These are phyloP conservation scores for Enteromius anoplus DNA, from an alignment of 2,797 vertebrate species.

Conservation along the genomic window DNA sequence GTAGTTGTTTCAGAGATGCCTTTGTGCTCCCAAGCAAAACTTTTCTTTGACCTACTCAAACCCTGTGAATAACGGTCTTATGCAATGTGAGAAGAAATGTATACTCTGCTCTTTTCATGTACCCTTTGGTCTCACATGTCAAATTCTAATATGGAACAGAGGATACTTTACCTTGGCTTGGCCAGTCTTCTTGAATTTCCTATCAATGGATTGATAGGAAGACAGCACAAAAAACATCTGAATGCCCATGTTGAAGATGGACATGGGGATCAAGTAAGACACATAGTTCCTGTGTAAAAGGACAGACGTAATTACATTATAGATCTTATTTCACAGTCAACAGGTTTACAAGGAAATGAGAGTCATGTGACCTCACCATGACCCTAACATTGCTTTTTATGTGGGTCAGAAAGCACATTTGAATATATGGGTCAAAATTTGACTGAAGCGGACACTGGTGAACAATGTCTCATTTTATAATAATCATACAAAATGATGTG, in stretches of 20 bases:
- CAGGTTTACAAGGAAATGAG: background rate
- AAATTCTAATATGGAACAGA: slow-evolving; percentile 35
- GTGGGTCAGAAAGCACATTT: background rate
- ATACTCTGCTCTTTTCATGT: background rate
- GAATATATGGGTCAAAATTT: background rate
- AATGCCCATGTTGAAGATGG: slow-evolving; percentile 88
- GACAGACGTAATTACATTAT: slow-evolving; percentile 15
- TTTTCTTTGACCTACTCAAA: slow-evolving; percentile 55
- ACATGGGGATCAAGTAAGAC: slow-evolving; percentile 89
- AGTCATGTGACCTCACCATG: background rate
- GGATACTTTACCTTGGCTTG: slow-evolving; percentile 80
- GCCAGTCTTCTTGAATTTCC: slow-evolving; percentile 90
- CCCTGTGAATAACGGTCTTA: slow-evolving; percentile 69
- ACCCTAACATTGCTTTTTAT: slow-evolving; percentile 4
- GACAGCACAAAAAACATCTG: slow-evolving; percentile 88
- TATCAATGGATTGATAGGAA: slow-evolving; percentile 88
- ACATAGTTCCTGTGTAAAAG: slow-evolving; percentile 83
- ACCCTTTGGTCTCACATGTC: slow-evolving; percentile 45
- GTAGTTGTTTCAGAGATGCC: slow-evolving; percentile 35
- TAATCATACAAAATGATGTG: background rate
- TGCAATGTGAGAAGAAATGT: slow-evolving; percentile 61
- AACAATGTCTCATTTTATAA: background rate
- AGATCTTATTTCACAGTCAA: background rate
- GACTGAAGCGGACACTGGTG: background rate
- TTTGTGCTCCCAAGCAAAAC: slow-evolving; percentile 62